Conservation (phyloP, 1,140 invertebrate species). For the Panulirus ornatus region DNA sequence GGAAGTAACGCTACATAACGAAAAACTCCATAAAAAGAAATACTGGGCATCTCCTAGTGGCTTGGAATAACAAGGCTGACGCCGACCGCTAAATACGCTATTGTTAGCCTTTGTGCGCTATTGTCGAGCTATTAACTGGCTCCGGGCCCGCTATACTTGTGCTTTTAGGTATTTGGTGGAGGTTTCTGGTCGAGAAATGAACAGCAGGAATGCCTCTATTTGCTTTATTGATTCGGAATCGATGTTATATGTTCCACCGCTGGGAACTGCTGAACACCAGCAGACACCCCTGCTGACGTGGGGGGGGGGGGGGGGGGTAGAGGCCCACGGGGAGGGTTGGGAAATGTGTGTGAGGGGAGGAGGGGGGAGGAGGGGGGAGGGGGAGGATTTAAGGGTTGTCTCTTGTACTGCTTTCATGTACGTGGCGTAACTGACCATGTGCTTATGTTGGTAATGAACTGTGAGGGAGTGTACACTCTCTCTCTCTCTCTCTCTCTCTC, state of each 20-base stretch:
- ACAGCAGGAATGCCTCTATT: conserved; percentile 52
- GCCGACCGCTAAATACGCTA: conserved; percentile 66
- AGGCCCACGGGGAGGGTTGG: background rate
- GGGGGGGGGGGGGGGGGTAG: background rate
- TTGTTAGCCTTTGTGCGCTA: conserved; percentile 60
- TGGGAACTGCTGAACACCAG: background rate
- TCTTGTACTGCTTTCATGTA: too few relatives aligned
- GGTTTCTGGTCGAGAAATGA: conserved; percentile 22
- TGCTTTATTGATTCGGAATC: conserved; percentile 50
- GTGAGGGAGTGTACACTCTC: too few relatives aligned
- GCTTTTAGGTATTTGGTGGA: conserved; percentile 41
- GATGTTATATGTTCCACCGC: background rate
- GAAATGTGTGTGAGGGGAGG: background rate
- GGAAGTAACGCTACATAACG: background rate
- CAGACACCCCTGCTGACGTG: background rate
- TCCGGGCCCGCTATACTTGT: conserved; percentile 42
- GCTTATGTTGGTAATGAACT: background rate
- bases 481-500: too few relatives aligned
- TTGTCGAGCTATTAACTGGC: conserved; percentile 69
- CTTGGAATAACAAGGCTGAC: conserved; percentile 63
- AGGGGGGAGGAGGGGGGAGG: background rate
- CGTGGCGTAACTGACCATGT: background rate
- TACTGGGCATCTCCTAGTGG: conserved; percentile 9
- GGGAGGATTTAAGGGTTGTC: background rate
- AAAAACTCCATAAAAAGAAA: conserved; percentile 23